phyloP scores from a whole-genome alignment of 2,797 vertebrate genomes.

The Threskiornis aethiopicus region DNA sequence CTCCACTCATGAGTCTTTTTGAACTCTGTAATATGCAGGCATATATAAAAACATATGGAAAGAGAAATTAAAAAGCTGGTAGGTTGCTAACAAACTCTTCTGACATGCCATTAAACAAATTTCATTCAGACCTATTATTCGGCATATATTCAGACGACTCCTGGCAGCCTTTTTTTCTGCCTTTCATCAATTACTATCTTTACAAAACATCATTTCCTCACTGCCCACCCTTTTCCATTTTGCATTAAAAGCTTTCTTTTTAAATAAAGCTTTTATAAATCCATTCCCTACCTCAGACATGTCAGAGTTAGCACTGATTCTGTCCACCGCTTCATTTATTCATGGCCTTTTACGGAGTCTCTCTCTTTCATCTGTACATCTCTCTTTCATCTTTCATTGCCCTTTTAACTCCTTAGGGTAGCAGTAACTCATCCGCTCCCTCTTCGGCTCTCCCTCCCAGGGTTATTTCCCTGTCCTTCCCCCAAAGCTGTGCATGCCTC shows the following conservation, averaged over 20 bases:
- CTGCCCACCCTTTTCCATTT: constrained; percentile 14
- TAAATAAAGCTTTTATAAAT: constrained; percentile 35
- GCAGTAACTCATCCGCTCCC: neutral
- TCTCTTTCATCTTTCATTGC: constrained; percentile 41
- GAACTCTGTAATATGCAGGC: neutral
- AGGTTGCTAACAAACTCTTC: neutral
- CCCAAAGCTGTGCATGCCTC: accelerated
- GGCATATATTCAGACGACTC: neutral
- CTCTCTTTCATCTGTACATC: constrained; percentile 35
- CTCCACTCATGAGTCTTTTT: neutral
- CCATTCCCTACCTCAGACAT: constrained; percentile 13
- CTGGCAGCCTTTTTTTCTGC: neutral
- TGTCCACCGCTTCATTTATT: constrained; percentile 39
- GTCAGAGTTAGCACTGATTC: constrained; percentile 5
- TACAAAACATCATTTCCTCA: constrained; percentile 7
- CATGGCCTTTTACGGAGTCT: neutral
- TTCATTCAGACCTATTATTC: constrained; percentile 7
- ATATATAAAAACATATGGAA: neutral
- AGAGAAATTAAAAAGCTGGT: constrained; percentile 11
- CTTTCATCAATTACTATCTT: constrained; percentile 16
- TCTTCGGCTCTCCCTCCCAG: neutral
- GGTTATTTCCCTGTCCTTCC: neutral
- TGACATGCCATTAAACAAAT: constrained; percentile 13
- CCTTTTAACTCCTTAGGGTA: constrained; percentile 37
- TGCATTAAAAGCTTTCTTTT: constrained; percentile 46